Conservation (phyloP, 23 tunicate genomes). For the Aplidium turbinatum region DNA sequence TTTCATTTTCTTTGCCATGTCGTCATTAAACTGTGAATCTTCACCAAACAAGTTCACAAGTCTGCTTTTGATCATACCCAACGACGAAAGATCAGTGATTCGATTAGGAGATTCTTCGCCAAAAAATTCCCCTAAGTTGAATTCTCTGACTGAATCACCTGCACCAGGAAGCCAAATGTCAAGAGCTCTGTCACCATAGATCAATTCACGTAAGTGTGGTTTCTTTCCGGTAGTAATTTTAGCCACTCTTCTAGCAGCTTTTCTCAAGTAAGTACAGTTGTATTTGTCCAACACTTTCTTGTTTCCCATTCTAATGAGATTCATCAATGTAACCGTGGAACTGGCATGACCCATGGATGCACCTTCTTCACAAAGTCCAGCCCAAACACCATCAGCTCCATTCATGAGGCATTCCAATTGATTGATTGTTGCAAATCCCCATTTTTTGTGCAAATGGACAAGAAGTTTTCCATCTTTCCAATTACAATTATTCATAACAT, state of each 20-base stretch:
- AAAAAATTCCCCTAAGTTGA: conserved; percentile 25
- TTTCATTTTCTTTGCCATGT: conserved; percentile 19
- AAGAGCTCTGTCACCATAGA: conserved; percentile 40
- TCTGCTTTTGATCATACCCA: conserved; percentile 9
- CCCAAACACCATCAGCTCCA: conserved; percentile 45
- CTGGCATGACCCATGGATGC: conserved; percentile 41
- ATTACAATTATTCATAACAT: conserved; percentile 14
- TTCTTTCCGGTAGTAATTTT: conserved; percentile 33
- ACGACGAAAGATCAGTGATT: conserved; percentile 23
- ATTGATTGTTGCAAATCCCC: conserved; percentile 34
- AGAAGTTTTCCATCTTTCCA: conserved; percentile 36
- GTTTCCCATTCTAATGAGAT: conserved; percentile 42
- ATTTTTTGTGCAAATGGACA: conserved; percentile 28
- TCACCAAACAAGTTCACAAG: conserved; percentile 20
- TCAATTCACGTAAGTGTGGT: conserved; percentile 36
- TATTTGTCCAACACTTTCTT: conserved; percentile 19
- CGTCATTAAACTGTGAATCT: conserved; percentile 2
- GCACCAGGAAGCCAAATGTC: conserved; percentile 40
- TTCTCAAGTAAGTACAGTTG: conserved; percentile 21
- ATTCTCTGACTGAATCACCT: conserved; percentile 14
- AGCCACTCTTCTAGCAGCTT: conserved; percentile 32
- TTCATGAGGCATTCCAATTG: conserved; percentile 43
- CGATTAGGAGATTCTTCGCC: conserved; percentile 24
- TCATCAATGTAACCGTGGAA: conserved; percentile 30
- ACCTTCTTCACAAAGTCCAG: conserved; percentile 38